Conservation (phyloP, 2,113 vertebrate genomes). For the Blennius ocellaris region DNA sequence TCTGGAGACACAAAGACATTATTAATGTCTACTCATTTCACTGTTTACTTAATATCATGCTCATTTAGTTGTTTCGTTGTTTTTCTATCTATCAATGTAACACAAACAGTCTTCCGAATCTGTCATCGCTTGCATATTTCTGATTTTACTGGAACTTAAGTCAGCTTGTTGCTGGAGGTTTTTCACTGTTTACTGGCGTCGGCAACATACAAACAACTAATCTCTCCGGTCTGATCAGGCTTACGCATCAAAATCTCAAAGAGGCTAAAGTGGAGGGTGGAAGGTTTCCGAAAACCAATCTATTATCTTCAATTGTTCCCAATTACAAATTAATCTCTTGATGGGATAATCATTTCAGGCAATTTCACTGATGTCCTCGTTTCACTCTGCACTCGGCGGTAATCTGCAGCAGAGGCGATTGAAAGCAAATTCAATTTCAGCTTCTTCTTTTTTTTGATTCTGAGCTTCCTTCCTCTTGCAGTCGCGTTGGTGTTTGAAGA, state of each 20-base stretch:
- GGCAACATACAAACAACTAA: background rate
- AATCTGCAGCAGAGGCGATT: slow-evolving; percentile 11
- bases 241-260: background rate
- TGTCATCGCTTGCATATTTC: no score
- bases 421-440: slow-evolving; percentile 17
- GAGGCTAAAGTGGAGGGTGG: background rate
- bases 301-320: slow-evolving; percentile 22
- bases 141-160: no score
- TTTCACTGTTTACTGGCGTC: background rate
- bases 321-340: slow-evolving; percentile 27
- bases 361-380: slow-evolving; percentile 18
- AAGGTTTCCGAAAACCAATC: slow-evolving; percentile 6
- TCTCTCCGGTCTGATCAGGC: background rate
- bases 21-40: no score
- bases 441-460: background rate
- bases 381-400: background rate
- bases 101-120: no score
- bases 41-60: no score
- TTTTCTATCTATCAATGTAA: no score
- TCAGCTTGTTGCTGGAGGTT: no score
- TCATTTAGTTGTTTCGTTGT: no score
- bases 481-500: background rate
- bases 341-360: slow-evolving; percentile 32
- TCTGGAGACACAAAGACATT: no score
- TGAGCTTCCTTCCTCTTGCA: background rate